Evolutionary conservation across 2,888 invertebrate genomes (phyloP).

Genomic region (Stomorhina lunata): DNA sequence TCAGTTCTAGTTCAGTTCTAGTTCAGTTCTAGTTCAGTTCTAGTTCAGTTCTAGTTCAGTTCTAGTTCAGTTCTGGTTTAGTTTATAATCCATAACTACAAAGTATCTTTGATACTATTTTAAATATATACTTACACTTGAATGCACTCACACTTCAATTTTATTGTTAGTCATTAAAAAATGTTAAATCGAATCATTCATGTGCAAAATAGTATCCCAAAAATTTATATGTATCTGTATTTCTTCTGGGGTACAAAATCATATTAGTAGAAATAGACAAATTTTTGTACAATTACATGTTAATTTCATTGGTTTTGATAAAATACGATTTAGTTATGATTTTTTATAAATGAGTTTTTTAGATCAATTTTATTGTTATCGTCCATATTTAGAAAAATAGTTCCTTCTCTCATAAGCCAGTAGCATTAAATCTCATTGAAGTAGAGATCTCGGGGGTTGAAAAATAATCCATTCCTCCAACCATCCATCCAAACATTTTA

Average conservation of each 20-base stretch:
- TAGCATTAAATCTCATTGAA: neutral
- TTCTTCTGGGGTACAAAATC: neutral
- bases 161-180: neutral
- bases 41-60: no score
- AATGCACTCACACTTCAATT: slow-evolving; percentile 36
- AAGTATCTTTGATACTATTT: slow-evolving; percentile 17
- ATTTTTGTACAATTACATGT: neutral
- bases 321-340: neutral
- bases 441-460: slow-evolving; percentile 43
- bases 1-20: no score
- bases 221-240: neutral
- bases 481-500: slow-evolving; percentile 59
- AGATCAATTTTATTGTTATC: neutral
- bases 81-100: neutral
- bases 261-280: slow-evolving; percentile 8
- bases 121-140: slow-evolving; percentile 38
- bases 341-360: neutral
- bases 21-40: no score
- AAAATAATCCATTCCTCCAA: no score
- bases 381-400: slow-evolving; percentile 54
- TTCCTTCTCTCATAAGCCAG: neutral
- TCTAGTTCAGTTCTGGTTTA: neutral
- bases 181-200: neutral
- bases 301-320: neutral
- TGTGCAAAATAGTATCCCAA: slow-evolving; percentile 9